These are phyloP conservation scores for Atractosteus spatula DNA, from an alignment of 2,113 vertebrate species.

Conservation along the genomic window DNA sequence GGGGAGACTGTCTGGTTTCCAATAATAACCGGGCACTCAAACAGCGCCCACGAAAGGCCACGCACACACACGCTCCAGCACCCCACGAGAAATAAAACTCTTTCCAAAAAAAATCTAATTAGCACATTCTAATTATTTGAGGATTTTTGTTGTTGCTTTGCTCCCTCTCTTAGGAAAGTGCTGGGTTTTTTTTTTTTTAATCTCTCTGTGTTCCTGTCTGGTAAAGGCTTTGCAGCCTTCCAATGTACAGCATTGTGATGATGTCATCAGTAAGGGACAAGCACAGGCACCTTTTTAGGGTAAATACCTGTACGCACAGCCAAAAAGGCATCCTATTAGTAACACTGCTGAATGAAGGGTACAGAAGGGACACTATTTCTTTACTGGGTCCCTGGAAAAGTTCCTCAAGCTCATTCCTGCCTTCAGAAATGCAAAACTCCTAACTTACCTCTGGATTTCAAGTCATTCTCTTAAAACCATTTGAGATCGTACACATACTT, in stretches of 20 bases:
- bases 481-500: neutral
- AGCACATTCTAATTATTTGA: slow-evolving; percentile 34
- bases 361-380: no score
- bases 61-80: neutral
- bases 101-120: slow-evolving; percentile 17
- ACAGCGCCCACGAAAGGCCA: slow-evolving; percentile 30
- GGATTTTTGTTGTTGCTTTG: slow-evolving; percentile 51
- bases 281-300: no score
- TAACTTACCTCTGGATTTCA: no score
- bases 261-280: no score
- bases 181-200: slow-evolving; percentile 63
- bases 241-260: slow-evolving; percentile 32
- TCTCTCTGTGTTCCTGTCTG: slow-evolving; percentile 55
- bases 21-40: slow-evolving; percentile 37
- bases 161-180: slow-evolving; percentile 58
- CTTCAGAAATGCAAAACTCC: no score
- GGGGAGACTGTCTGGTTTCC: slow-evolving; percentile 32
- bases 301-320: no score
- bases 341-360: no score
- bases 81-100: slow-evolving; percentile 34
- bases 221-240: slow-evolving; percentile 59
- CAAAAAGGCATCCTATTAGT: no score
- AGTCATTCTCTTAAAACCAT: no score
- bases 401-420: no score
- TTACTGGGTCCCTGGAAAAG: no score